Evolutionary conservation across 2,888 invertebrate species (phyloP), one percentile per base, ranked within the genome.

Genomic region (Athetis lepigone): DNA sequence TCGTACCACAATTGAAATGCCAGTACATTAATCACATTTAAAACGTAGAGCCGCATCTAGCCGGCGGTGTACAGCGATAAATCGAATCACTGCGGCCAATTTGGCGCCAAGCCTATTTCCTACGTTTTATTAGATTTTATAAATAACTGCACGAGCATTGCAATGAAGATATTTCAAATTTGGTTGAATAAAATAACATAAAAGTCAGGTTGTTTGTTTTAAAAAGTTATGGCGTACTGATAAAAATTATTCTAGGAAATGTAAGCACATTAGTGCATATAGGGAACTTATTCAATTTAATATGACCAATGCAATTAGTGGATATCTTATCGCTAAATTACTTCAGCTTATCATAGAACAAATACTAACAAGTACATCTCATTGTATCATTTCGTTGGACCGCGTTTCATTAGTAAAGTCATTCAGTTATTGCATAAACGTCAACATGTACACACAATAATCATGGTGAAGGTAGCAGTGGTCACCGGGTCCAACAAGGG

Each of bases 401-500:
- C 62, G 43, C n/a, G n/a, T n/a, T n/a, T n/a, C n/a, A n/a, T n/a
- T n/a, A 39, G 39, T 21, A 27, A 16, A 68, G 29, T 49, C 19
- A 19, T 46, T 57, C 40, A 75, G 54, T 40, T 43, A 46, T 21
- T 25, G 19, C 37, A 40, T 13, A 29, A 36, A 2, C 36, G 47
- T 39, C 23, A 27, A 21, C 13, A n/a, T n/a, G n/a, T 55, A 7
- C 27, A 29, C 50, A 40, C 19, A 37, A 23, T 37, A 54, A 55
- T 40, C 56, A 76, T 76, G 79, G 50, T 67, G 6, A 79, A 75
- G 49, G 77, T 86, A 2, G 88, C 87, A 0, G 85, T 89, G 3
- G 96, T 97, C 16, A 97, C 97, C 29, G 97, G 97, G 19, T 89
- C 95, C 36, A 97, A 97, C 84, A 97, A 96, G 87, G 97, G 97